Evolutionary conservation across 35 echinoderm and acorn worm species (phyloP).

Genomic region (Heliocidaris erythrogramma): DNA sequence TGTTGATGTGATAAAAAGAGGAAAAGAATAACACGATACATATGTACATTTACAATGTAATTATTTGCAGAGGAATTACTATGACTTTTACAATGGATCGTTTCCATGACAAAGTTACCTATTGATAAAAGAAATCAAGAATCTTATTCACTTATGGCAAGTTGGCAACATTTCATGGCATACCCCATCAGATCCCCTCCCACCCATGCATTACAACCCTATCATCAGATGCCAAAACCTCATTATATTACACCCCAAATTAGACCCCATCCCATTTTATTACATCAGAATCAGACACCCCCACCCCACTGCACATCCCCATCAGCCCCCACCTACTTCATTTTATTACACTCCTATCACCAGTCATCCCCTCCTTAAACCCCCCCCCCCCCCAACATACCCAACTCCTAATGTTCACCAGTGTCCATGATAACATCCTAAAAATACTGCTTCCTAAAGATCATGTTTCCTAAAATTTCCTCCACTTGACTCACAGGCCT

Average conservation of each 20-base stretch:
- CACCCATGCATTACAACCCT: no score
- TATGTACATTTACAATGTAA: background rate
- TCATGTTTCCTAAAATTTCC: background rate
- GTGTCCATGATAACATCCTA: background rate
- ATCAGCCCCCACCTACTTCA: no score
- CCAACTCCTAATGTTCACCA: background rate
- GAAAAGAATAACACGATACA: constrained; percentile 10
- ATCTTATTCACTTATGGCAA: background rate
- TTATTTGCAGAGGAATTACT: background rate
- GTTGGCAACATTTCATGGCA: background rate
- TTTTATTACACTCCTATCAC: no score
- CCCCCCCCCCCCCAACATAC: background rate
- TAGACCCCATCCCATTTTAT: no score
- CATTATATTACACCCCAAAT: no score
- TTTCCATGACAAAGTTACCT: no score
- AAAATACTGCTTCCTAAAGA: background rate
- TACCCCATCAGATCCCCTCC: no score
- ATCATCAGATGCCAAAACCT: no score
- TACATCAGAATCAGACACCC: no score
- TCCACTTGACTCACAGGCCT: background rate
- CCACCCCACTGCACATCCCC: background rate
- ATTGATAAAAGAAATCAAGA: background rate
- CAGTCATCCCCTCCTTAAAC: no score
- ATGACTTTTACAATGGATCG: no score
- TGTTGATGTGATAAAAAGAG: constrained; percentile 50